A percentile compares a stretch with the other conserved stretches of the same genome.
Conservation (phyloP, 2,113 vertebrate species). For the Poeciliopsis occidentalis region DNA sequence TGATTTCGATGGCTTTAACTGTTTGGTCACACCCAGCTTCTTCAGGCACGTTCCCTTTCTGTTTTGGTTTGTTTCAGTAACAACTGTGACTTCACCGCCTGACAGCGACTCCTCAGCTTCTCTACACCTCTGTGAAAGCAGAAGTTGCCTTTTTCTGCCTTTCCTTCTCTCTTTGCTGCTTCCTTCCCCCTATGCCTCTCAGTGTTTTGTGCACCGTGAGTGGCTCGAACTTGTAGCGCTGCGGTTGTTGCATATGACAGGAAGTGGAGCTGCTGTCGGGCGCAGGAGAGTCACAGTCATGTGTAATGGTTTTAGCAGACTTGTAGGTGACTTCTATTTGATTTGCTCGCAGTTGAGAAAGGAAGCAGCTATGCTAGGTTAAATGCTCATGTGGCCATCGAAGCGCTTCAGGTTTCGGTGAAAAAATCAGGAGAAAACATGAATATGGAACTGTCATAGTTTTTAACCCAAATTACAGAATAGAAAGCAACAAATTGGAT, state of each 20-base stretch:
- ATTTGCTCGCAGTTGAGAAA: neutral
- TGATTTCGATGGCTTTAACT: neutral
- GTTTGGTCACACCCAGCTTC: constrained; percentile 13
- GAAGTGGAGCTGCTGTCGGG: constrained; percentile 59
- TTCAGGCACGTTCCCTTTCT: neutral
- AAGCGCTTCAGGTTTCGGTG: constrained; percentile 18
- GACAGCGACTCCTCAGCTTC: constrained; percentile 5
- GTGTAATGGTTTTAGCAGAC: constrained; percentile 55
- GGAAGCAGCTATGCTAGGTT: neutral
- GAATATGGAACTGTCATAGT: constrained; percentile 9
- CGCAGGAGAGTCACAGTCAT: constrained; percentile 7
- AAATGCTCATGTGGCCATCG: constrained; percentile 5
- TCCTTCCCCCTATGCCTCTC: neutral
- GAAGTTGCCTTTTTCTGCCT: constrained; percentile 45
- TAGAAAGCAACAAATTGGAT: constrained; percentile 41
- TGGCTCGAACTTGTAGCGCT: constrained; percentile 35
- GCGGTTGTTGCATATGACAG: constrained; percentile 71
- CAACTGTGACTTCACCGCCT: neutral
- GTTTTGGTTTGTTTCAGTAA: constrained; percentile 15
- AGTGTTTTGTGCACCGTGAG: constrained; percentile 5
- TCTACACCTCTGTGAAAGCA: constrained; percentile 46
- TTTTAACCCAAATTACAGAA: constrained; percentile 28
- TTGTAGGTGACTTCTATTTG: neutral
- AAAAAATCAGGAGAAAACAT: constrained; percentile 41
- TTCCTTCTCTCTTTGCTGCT: too few species aligned